phyloP scores from a whole-genome alignment of 2,113 vertebrate genomes.

The Calidris pygmaea region DNA sequence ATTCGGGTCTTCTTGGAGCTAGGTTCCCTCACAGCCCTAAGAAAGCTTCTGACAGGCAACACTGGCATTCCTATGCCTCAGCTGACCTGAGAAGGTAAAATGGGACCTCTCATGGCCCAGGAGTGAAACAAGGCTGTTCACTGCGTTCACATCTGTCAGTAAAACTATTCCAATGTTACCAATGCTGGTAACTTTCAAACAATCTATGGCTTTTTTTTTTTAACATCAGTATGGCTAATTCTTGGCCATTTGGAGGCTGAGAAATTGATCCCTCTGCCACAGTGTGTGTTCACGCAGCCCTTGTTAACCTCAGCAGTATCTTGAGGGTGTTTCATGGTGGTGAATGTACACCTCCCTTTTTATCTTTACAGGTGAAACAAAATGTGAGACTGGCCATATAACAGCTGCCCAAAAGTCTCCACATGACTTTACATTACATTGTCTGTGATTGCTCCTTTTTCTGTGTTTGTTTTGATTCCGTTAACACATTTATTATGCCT shows the following conservation, averaged over 20 bases:
- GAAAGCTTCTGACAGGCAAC: not conserved
- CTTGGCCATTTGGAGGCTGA: not conserved
- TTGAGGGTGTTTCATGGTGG: not conserved
- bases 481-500: not conserved
- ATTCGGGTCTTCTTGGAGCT: not conserved
- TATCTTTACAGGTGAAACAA: not conserved
- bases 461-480: not conserved
- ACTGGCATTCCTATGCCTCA: not conserved
- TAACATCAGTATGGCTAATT: not conserved
- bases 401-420: not conserved
- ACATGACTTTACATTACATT: not conserved
- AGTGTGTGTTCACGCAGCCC: accelerated
- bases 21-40: not conserved
- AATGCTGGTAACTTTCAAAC: not conserved
- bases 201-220: not conserved
- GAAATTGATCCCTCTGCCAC: not conserved
- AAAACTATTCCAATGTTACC: not conserved
- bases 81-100: not conserved
- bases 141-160: not conserved
- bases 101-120: not conserved
- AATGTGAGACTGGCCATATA: not conserved
- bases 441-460: not conserved
- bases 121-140: not conserved
- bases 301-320: not conserved
- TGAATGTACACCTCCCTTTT: not conserved